Evolutionary conservation across 1,140 invertebrate genomes (phyloP), one percentile per base, ranked within the genome.

Genomic region (Drosophila pandora): DNA sequence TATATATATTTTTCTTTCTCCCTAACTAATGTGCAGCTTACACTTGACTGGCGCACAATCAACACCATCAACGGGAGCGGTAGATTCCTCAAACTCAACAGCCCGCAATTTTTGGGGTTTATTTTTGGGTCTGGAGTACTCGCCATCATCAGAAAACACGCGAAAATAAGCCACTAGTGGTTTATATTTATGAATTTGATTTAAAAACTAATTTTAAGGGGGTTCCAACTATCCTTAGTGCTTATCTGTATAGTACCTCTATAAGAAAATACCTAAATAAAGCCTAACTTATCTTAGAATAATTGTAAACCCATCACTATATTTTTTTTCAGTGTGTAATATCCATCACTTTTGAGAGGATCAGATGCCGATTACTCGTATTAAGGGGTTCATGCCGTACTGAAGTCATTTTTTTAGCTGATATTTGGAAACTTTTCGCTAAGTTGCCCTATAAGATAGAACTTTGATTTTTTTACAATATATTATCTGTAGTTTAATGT

Each of bases 21-120:
- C 82, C 87, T 87, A 83, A 87, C 83, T 87, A 87, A 87, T 87
- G 83, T 87, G 75, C 83, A 87, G 79, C 83, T 88, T 87, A 87
- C 83, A 87, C 83, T 87, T 87, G 83, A 87, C 83, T 88, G 83
- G 79, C 83, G 79, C 83, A 88, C 83, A 87, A 87, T 87, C 83
- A 87, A 87, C 83, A 88, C 83, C 83, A 87, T 83, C 82, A 69
- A 62, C 73, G 58, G 60, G 76, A 58, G 50, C 56, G 55, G 41
- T 60, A 50, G 59, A 58, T 52, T 64, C 70, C 61, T 62, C 55
- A 43, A 21, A 48, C 41, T 23, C 13, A 53, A 22, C 28, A 23
- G 23, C 39, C 34, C 22, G 63, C 22, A 3, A 37, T 37, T 10
- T 55, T 37, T 47, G 10, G 23, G 22, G 8, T 22, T 47, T 21